phyloP scores from a whole-genome alignment of 2,113 vertebrate species.

The Tetrao urogallus region DNA sequence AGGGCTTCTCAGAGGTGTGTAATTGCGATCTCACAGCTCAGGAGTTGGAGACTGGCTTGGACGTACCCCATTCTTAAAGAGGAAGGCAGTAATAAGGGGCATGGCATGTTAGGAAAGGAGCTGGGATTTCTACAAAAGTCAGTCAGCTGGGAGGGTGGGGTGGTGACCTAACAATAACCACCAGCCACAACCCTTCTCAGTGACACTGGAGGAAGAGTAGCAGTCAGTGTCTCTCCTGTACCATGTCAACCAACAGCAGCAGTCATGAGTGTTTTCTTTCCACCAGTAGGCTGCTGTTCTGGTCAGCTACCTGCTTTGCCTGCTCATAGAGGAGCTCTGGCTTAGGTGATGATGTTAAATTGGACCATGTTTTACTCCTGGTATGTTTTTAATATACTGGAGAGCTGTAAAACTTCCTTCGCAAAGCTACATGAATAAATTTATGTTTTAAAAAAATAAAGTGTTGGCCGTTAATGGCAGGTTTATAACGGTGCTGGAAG shows the following conservation, averaged over 20 bases:
- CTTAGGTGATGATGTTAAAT: background rate
- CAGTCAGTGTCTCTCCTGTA: background rate
- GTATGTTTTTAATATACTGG: background rate
- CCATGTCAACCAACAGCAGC: background rate
- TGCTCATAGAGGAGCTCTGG: background rate
- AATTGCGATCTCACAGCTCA: background rate
- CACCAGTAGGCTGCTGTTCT: background rate
- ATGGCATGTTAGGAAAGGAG: fast-evolving
- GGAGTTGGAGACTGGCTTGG: background rate
- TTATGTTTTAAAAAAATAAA: background rate
- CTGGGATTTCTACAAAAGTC: background rate
- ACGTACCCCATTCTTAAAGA: background rate
- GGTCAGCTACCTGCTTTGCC: background rate
- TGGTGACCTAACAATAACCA: background rate
- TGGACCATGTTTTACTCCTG: background rate
- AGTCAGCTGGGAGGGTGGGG: background rate
- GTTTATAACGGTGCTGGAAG: background rate
- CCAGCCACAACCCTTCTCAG: background rate
- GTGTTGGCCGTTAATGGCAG: background rate
- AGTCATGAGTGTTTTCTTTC: background rate
- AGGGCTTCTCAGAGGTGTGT: background rate
- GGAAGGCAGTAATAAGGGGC: background rate
- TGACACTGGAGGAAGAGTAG: background rate
- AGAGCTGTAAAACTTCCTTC: background rate
- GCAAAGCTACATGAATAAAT: background rate